phyloP scores from a whole-genome alignment of 92 coral and sea anemone species.

The Heliopora coerulea region DNA sequence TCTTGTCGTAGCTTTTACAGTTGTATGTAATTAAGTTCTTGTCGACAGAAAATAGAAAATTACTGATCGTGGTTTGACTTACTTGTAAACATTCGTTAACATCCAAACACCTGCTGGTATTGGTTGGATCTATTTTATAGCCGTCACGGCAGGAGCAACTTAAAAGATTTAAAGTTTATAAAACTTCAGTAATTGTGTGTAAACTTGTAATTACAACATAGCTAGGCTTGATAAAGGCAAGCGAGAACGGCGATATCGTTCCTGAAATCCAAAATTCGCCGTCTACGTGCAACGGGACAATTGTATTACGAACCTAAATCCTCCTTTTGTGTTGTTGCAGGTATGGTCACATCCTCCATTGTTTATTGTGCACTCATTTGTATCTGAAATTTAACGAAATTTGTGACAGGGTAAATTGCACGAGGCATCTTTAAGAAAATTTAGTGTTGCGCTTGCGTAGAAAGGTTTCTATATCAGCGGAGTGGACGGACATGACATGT shows the following conservation, averaged over 20 bases:
- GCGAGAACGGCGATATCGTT: too few species aligned
- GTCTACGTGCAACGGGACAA: slow-evolving; percentile 1
- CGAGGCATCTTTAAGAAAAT: too few species aligned
- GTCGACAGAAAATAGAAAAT: too few species aligned
- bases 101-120: slow-evolving; percentile 78
- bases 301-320: slow-evolving; percentile 62
- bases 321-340: slow-evolving; percentile 80
- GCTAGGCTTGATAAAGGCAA: too few species aligned
- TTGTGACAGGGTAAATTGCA: too few species aligned
- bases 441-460: too few species aligned
- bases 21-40: too few species aligned
- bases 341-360: slow-evolving; percentile 92
- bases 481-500: too few species aligned
- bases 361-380: slow-evolving; percentile 70
- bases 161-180: neutral
- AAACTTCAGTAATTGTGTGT: neutral
- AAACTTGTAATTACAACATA: neutral
- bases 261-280: too few species aligned
- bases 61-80: neutral
- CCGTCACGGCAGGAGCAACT: slow-evolving; percentile 91
- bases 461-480: too few species aligned
- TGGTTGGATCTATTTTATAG: slow-evolving; percentile 61
- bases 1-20: too few species aligned
- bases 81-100: slow-evolving; percentile 84
- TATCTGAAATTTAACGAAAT: slow-evolving; percentile 61